These are phyloP conservation scores for Drosophila chauvacae DNA, from an alignment of 1,140 invertebrate species.

Conservation along the genomic window DNA sequence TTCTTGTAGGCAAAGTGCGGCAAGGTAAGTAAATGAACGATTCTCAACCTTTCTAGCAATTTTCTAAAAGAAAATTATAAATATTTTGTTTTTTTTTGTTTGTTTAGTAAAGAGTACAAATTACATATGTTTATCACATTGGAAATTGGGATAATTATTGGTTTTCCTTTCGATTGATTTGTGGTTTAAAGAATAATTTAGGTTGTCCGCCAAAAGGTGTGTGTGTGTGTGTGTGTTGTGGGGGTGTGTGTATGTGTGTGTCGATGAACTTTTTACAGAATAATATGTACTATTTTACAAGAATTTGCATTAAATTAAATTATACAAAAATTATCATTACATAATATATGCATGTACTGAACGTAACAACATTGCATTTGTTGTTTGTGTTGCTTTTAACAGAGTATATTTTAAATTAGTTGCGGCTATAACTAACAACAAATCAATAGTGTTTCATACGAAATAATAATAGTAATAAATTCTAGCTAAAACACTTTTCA, in stretches of 20 bases:
- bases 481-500: slow-evolving; percentile 80
- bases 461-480: slow-evolving; percentile 79
- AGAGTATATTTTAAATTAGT: slow-evolving; percentile 69
- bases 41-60: slow-evolving; percentile 63
- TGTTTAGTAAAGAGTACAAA: slow-evolving; percentile 69
- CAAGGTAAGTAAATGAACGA: slow-evolving; percentile 52
- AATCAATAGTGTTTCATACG: slow-evolving; percentile 71
- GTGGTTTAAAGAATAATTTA: slow-evolving; percentile 47
- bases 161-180: slow-evolving; percentile 59
- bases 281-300: slow-evolving; percentile 61
- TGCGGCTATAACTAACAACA: slow-evolving; percentile 74
- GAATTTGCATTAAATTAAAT: slow-evolving; percentile 64
- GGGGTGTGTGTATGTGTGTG: slow-evolving; percentile 43
- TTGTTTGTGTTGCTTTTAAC: slow-evolving; percentile 50
- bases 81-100: slow-evolving; percentile 42
- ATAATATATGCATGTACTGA: slow-evolving; percentile 61
- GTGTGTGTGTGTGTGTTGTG: not conserved
- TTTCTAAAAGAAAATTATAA: slow-evolving; percentile 68
- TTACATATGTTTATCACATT: slow-evolving; percentile 77
- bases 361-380: slow-evolving; percentile 43
- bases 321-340: slow-evolving; percentile 55
- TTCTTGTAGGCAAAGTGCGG: slow-evolving; percentile 79
- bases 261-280: slow-evolving; percentile 67
- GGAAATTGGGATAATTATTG: slow-evolving; percentile 69
- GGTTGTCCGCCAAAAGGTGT: slow-evolving; percentile 41